Base-by-base conservation (phyloP, 2,113 vertebrate genomes). In the Leptobrachium leishanense region DNA sequence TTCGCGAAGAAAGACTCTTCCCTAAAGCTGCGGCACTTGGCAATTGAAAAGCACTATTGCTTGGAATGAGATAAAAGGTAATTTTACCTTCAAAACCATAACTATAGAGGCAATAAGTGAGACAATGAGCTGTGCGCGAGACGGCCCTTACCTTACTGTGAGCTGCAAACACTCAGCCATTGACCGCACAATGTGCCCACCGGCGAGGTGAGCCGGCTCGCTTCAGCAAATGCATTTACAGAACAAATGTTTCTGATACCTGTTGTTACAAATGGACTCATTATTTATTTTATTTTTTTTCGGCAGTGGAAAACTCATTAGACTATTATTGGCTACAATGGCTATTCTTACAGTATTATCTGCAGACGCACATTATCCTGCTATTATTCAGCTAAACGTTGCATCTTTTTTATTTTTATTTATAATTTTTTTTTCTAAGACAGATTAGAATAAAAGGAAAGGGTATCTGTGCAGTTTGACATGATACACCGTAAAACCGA, bases 41-140 rank as follows among this genome's bases (percentile, higher is more conserved):
- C 59, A 79, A 44, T 67, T 40, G 9, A 72, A 55, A 72, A 43
- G 7, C 9, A 43, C 69, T 66, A 31, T 79, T 79, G 77, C 62
- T 62, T 72, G 69, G 2, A 79, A 79, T 66, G 69, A 79, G 77
- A 73, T 79, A 73, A 79, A 79, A 79, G 77, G 62, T 79, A 73
- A 50, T 79, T 73, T 63, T 66, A 50, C 69, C 50, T 71, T 72
- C 70, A 66, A 2, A 13, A 42, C 43, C 40, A 53, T n/a, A 64
- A 72, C 76, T 69, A 50, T 50, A 67, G 66, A 67, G 41, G 64
- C 57, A 70, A 71, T 64, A 59, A 55, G 5, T 2, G 42, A 64
- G 76, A 72, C 68, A 72, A 67, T 73, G 62, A 57, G 68, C 59
- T 64, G 68, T 53, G 43, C 59, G 42, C 44, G 66, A n/a, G 12